Base-by-base conservation (phyloP, 2,113 vertebrate species). In the Pseudolaguvia tuberculata region DNA sequence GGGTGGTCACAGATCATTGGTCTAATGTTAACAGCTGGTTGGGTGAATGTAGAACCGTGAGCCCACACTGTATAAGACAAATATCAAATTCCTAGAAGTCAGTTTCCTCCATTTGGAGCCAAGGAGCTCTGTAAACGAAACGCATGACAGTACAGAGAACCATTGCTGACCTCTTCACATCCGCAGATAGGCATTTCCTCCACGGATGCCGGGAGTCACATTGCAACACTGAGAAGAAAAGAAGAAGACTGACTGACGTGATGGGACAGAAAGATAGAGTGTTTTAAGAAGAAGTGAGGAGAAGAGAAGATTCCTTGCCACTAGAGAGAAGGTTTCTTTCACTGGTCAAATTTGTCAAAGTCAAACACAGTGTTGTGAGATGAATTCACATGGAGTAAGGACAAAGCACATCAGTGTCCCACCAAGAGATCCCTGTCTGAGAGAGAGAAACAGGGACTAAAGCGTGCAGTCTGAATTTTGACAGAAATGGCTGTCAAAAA, bases 381-480 rank as follows among this genome's bases (percentile, higher is more conserved):
- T 81, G 61, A 79, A 87, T 85, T 78, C 67, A 45, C 80, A 82
- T 55, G 70, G 71, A 84, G 80, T 80, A 86, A 89, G 88, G 84
- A 83, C 86, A 86, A 87, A 88, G 85, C 78, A 68, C 80, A 52
- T 18, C 52, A 81, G 74, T 67, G 72, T 83, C 75, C 83, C 77
- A 58, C 79, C 77, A 59, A 61, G 63, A 66, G 52, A 77, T 27
- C 2, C 25, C 70, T 59, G 21, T 72, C 73, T 57, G 77, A 61
- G 68, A 68, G 48, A 77, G 27, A 55, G 79, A 79, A 75, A 68
- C 53, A 75, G 42, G 20, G 53, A 68, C 51, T 50, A 68, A 68
- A 68, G 29, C 52, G 15, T 23, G 21, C 62, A 48, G 52, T 57
- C 62, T 57, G 73, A 48, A 62, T 31, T 27, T 65, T 45, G 61